Percentiles rank a stretch among this genome's conserved stretches.
Evolutionary conservation across 2,113 vertebrate species (phyloP).

Genomic region (Myanophis thanlyinensis): DNA sequence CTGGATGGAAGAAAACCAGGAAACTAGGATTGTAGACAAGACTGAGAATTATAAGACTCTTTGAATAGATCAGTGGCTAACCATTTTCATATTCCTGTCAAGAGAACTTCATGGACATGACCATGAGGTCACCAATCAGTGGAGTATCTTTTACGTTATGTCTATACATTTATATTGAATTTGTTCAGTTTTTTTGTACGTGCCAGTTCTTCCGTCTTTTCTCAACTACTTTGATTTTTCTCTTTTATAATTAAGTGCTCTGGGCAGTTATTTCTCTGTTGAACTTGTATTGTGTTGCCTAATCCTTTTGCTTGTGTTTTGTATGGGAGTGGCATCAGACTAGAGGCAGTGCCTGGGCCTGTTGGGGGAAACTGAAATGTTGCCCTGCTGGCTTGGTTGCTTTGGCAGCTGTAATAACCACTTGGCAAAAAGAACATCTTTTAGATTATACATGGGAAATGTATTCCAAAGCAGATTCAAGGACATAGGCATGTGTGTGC

Average conservation of each 20-base stretch:
- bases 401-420: constrained; percentile 5
- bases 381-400: constrained; percentile 60
- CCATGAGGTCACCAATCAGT: neutral
- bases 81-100: neutral
- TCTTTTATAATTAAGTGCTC: neutral
- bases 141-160: neutral
- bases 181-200: neutral
- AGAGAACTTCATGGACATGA: neutral
- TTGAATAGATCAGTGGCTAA: neutral
- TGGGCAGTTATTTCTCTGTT: neutral
- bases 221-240: neutral
- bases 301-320: neutral
- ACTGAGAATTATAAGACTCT: neutral
- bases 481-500: neutral
- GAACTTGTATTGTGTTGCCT: neutral
- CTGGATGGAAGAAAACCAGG: neutral
- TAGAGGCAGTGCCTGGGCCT: constrained; percentile 33
- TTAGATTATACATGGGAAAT: constrained; percentile 1
- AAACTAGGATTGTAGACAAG: neutral
- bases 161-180: neutral
- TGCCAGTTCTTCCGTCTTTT: neutral
- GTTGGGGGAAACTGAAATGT: constrained; percentile 38
- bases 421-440: constrained; percentile 26
- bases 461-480: accelerated
- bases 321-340: constrained; percentile 4